These are phyloP conservation scores for Oligia latruncula DNA, from an alignment of 2,888 invertebrate genomes.

Conservation along the genomic window DNA sequence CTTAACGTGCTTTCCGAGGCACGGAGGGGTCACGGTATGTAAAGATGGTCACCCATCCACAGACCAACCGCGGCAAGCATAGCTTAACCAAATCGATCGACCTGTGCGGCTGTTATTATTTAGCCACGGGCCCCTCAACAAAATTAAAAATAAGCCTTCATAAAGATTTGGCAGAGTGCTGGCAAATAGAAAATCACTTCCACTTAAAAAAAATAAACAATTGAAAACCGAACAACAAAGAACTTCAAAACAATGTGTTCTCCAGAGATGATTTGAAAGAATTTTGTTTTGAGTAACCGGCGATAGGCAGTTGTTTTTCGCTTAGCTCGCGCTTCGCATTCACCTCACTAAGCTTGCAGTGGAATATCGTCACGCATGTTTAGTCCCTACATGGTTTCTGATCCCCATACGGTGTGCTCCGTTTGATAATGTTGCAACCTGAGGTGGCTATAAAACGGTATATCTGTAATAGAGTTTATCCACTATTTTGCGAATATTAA, in stretches of 20 bases:
- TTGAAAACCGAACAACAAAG: neutral
- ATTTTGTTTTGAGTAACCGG: neutral
- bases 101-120: no score
- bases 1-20: no score
- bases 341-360: constrained; percentile 2
- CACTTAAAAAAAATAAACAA: neutral
- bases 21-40: no score
- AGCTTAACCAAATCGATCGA: no score
- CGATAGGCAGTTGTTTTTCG: neutral
- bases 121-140: no score
- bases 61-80: no score
- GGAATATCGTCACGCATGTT: constrained; percentile 11
- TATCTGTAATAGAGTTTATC: constrained; percentile 40
- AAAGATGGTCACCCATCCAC: no score
- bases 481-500: constrained; percentile 19
- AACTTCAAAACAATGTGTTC: neutral
- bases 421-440: constrained; percentile 63
- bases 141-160: neutral
- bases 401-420: constrained; percentile 59
- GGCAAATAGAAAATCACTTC: neutral
- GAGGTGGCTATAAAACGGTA: constrained; percentile 62
- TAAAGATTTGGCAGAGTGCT: neutral
- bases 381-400: constrained; percentile 61
- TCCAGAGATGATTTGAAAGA: neutral
- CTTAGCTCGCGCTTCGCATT: neutral